Percentiles rank a stretch among this genome's conserved stretches.
Evolutionary conservation across 1,140 invertebrate genomes (phyloP).

Genomic region (Hycleus phaleratus): DNA sequence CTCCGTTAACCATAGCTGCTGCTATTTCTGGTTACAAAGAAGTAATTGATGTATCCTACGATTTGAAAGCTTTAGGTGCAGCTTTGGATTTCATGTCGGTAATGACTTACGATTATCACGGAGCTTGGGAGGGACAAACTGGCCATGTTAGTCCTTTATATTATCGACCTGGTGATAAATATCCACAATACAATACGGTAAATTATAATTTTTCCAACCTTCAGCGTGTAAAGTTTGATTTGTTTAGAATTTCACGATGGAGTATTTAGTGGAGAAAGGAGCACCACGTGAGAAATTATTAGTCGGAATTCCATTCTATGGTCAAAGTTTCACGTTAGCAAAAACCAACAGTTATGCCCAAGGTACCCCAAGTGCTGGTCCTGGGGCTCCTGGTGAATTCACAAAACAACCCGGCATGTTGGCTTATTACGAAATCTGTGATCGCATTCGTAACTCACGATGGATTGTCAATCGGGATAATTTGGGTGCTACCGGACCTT

Average conservation of each 20-base stretch:
- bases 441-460: slow-evolving; percentile 54
- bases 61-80: slow-evolving; percentile 59
- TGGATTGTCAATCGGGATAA: slow-evolving; percentile 51
- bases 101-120: slow-evolving; percentile 86
- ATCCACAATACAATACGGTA: slow-evolving; percentile 71
- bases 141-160: slow-evolving; percentile 79
- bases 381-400: slow-evolving; percentile 71
- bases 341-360: slow-evolving; percentile 44
- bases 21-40: slow-evolving; percentile 84
- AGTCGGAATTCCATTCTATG: slow-evolving; percentile 82
- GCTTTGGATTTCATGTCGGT: slow-evolving; percentile 75
- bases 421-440: slow-evolving; percentile 82
- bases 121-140: slow-evolving; percentile 71
- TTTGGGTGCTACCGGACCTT: slow-evolving; percentile 57
- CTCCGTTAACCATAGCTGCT: slow-evolving; percentile 66
- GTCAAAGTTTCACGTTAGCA: slow-evolving; percentile 71
- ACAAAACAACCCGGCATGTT: slow-evolving; percentile 86
- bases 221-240: background rate
- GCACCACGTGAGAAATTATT: slow-evolving; percentile 73
- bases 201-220: slow-evolving; percentile 37
- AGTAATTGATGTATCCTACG: slow-evolving; percentile 77
- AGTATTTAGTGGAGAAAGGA: slow-evolving; percentile 63
- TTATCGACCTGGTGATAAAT: slow-evolving; percentile 50
- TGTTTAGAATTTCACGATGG: slow-evolving; percentile 67
- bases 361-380: slow-evolving; percentile 50